Conservation (phyloP, 2,113 vertebrate species). For the Saccopteryx leptura region DNA sequence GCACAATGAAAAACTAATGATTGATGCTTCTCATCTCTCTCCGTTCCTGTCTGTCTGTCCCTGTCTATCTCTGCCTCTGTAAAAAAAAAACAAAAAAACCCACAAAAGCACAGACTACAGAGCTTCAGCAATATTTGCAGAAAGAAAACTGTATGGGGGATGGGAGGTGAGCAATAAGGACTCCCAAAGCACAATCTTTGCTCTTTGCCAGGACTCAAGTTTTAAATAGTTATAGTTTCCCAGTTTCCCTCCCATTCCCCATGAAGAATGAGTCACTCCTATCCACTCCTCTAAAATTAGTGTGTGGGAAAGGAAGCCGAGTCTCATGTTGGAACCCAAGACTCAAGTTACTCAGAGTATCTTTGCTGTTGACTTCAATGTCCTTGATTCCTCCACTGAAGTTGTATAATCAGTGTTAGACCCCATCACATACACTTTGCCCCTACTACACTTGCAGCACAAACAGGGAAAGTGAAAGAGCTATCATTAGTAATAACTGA, state of each 20-base stretch:
- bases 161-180: neutral
- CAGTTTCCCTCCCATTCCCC: neutral
- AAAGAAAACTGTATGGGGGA: neutral
- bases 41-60: too few species aligned
- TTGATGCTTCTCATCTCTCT: too few species aligned
- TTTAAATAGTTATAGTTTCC: constrained; percentile 33
- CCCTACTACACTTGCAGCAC: neutral
- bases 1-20: too few species aligned
- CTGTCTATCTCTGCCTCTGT: too few species aligned
- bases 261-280: constrained; percentile 56
- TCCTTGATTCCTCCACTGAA: neutral
- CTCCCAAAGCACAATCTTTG: constrained; percentile 25
- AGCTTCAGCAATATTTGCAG: constrained; percentile 25
- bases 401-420: neutral
- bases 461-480: neutral
- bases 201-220: constrained; percentile 17
- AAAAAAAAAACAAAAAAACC: neutral
- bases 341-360: constrained; percentile 1
- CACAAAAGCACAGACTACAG: neutral
- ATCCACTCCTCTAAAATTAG: constrained; percentile 53
- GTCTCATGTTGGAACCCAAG: neutral
- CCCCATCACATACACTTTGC: neutral
- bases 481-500: neutral
- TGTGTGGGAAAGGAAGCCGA: constrained; percentile 19
- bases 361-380: neutral